These are phyloP conservation scores for Cacatua alba DNA, from an alignment of 2,113 vertebrate genomes.

Conservation along the genomic window DNA sequence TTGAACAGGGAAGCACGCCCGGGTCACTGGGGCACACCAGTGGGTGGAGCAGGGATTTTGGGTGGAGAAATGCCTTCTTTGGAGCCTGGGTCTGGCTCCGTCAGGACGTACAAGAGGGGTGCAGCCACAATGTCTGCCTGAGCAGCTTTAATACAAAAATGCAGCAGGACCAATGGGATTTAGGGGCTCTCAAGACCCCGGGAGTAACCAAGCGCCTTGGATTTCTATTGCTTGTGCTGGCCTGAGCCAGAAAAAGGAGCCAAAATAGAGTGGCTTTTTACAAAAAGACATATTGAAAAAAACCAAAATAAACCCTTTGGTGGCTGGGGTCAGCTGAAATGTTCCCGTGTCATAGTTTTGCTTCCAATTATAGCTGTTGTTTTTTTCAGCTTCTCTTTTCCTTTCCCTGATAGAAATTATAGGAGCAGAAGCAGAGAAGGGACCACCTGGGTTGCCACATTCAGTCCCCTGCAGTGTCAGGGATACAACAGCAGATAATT, in stretches of 20 bases:
- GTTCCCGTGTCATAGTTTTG: conserved; percentile 1
- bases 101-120: not conserved
- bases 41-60: not conserved
- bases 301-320: conserved; percentile 27
- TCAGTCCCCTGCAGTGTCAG: conserved; percentile 36
- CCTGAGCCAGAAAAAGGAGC: not conserved
- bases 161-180: not conserved
- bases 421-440: conserved; percentile 36
- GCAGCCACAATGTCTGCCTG: rapidly evolving
- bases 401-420: conserved; percentile 8
- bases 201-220: not conserved
- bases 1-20: not conserved
- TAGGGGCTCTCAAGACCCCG: not conserved
- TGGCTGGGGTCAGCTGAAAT: conserved; percentile 29
- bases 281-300: conserved; percentile 32
- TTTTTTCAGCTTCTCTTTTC: conserved; percentile 34
- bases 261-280: not conserved
- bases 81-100: not conserved
- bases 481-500: conserved; percentile 60
- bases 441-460: conserved; percentile 66
- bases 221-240: not conserved
- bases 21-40: not conserved
- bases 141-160: not conserved
- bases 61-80: not conserved
- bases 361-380: conserved; percentile 47